These are phyloP conservation scores for Leucoraja ocellata DNA, from an alignment of 2,797 vertebrate species.

Conservation along the genomic window DNA sequence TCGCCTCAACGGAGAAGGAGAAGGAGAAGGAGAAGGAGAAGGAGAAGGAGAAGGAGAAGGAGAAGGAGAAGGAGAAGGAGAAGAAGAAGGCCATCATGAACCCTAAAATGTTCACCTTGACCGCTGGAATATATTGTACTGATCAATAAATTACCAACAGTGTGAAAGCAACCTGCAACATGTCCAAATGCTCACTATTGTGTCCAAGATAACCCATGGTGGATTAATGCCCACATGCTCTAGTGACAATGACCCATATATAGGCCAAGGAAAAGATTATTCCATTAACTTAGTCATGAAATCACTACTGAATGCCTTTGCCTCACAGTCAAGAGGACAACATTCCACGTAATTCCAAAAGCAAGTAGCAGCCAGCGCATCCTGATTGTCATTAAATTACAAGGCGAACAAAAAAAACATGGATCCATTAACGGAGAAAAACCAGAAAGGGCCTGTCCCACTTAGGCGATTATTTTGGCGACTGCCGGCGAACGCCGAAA, in stretches of 20 bases:
- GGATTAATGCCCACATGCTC: background rate
- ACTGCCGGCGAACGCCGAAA: too few relatives aligned
- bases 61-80: too few relatives aligned
- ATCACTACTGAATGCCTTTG: background rate
- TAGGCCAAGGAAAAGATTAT: background rate
- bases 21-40: too few relatives aligned
- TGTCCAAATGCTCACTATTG: background rate
- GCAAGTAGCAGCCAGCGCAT: constrained; percentile 18
- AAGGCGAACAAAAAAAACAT: constrained; percentile 48
- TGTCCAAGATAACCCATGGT: background rate
- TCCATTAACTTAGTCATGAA: constrained; percentile 8
- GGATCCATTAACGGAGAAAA: constrained; percentile 42
- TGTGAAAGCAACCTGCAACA: background rate
- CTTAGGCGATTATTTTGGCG: too few relatives aligned
- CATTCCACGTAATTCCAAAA: background rate
- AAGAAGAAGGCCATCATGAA: background rate
- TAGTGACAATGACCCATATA: background rate
- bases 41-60: too few relatives aligned
- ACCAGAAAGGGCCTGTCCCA: background rate
- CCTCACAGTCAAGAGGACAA: background rate
- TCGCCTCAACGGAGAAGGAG: too few relatives aligned
- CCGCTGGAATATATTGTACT: background rate
- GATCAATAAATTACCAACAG: background rate
- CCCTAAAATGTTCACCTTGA: background rate
- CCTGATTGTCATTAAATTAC: constrained; percentile 40